Percentiles rank a stretch among this genome's conserved stretches.
Evolutionary conservation across 2,113 vertebrate genomes (phyloP).

Genomic region (Pampusana beccarii): DNA sequence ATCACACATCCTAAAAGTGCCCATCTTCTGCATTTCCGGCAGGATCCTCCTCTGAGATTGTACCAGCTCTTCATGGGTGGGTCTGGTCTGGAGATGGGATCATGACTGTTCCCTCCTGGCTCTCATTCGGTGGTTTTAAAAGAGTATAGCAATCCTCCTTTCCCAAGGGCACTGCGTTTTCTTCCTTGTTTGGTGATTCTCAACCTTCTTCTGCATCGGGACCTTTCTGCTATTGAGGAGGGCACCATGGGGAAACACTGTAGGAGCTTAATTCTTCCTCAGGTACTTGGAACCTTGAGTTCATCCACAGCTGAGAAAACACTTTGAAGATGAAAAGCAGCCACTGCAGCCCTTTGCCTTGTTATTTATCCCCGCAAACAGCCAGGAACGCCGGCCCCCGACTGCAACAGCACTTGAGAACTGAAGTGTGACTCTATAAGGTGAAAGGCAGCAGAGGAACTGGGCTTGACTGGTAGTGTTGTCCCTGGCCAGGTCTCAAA

Average conservation of each 20-base stretch:
- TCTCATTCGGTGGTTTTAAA: not conserved
- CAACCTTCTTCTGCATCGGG: accelerated
- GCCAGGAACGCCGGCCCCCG: not conserved
- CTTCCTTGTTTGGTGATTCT: accelerated
- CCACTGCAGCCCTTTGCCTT: not conserved
- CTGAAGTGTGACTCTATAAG: not conserved
- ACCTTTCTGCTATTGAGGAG: not conserved
- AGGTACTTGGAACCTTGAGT: not conserved
- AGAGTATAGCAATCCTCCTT: not conserved
- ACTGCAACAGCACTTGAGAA: not conserved
- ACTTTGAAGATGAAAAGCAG: not conserved
- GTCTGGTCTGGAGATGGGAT: not conserved
- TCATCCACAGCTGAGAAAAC: not conserved
- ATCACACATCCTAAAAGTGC: not conserved
- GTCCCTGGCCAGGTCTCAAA: not conserved
- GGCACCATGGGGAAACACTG: not conserved
- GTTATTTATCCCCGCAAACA: not conserved
- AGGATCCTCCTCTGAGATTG: not conserved
- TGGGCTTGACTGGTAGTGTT: not conserved
- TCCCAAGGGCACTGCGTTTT: accelerated
- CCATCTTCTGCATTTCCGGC: not conserved
- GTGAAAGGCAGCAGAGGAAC: not conserved
- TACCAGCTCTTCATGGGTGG: no score
- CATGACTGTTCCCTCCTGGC: accelerated
- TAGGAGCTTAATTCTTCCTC: not conserved